Evolutionary conservation across 2,888 invertebrate species (phyloP).

Genomic region (Ochlodes sylvanus): DNA sequence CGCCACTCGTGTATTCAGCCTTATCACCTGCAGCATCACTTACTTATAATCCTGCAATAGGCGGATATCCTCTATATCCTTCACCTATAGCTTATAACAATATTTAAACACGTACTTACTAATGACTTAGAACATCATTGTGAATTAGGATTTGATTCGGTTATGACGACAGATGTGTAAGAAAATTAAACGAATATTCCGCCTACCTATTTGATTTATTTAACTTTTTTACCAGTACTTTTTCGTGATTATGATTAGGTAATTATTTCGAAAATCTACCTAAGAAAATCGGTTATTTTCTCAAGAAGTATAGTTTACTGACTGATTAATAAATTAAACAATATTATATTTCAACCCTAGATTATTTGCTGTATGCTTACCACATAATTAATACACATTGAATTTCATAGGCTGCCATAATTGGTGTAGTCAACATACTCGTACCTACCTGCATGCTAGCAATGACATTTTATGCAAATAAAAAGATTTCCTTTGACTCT

Average conservation of each 20-base stretch:
- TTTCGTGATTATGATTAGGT: no score
- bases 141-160: not conserved
- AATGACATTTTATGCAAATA: conserved; percentile 12
- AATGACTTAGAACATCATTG: not conserved
- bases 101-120: not conserved
- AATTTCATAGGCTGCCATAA: conserved; percentile 2
- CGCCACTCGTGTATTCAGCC: conserved; percentile 4
- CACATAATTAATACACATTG: not conserved
- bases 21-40: not conserved
- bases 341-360: not conserved
- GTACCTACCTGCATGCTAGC: no score
- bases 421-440: not conserved
- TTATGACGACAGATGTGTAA: not conserved
- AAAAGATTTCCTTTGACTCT: not conserved
- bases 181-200: not conserved
- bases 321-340: not conserved
- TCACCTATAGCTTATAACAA: not conserved
- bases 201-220: not conserved
- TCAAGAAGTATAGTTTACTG: not conserved
- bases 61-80: not conserved
- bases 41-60: not conserved
- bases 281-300: no score
- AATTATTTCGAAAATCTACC: no score
- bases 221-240: not conserved
- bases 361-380: not conserved